phyloP scores from a whole-genome alignment of 2,888 invertebrate genomes.

The Erebia palarica region DNA sequence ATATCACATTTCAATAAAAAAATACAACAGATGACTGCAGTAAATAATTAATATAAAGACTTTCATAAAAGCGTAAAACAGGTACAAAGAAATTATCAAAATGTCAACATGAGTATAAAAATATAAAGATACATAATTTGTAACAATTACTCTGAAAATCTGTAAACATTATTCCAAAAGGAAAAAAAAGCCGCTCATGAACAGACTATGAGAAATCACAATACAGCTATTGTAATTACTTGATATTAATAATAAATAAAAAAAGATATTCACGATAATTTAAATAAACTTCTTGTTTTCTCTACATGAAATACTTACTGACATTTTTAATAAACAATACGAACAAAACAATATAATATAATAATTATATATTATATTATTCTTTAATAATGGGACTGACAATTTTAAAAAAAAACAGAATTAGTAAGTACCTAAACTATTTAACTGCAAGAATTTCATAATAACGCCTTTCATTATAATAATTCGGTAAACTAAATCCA shows the following conservation, averaged over 20 bases:
- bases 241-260: too few relatives aligned
- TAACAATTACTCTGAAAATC: background rate
- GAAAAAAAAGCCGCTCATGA: background rate
- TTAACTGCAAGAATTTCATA: too few relatives aligned
- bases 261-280: background rate
- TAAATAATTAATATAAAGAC: background rate
- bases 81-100: slow-evolving; percentile 26
- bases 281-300: too few relatives aligned
- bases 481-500: too few relatives aligned
- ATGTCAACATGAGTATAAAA: slow-evolving; percentile 8
- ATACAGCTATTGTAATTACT: background rate
- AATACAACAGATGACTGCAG: slow-evolving; percentile 22
- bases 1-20: slow-evolving; percentile 30
- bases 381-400: too few relatives aligned
- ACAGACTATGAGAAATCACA: background rate
- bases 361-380: too few relatives aligned
- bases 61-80: slow-evolving; percentile 9
- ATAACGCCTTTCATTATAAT: too few relatives aligned
- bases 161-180: background rate
- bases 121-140: background rate
- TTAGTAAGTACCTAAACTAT: too few relatives aligned
- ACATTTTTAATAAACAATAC: too few relatives aligned
- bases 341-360: too few relatives aligned
- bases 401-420: too few relatives aligned
- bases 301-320: too few relatives aligned